Conservation (phyloP, 1,140 invertebrate species). For the Lucilia sericata region DNA sequence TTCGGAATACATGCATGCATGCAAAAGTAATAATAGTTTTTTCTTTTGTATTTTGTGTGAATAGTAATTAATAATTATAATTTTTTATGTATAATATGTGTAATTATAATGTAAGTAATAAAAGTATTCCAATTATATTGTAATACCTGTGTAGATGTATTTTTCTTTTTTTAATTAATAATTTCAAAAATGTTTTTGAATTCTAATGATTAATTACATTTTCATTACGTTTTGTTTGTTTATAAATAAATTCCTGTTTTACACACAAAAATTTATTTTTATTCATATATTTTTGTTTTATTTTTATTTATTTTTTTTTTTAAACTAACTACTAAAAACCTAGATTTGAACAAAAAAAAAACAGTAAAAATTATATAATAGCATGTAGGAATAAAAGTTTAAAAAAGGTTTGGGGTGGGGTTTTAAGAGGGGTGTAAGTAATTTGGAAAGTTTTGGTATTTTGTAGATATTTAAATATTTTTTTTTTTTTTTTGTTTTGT, state of each 20-base stretch:
- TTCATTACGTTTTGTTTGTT: background rate
- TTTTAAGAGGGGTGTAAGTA: background rate
- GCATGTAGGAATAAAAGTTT: background rate
- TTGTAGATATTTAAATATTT: background rate
- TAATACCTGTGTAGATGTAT: background rate
- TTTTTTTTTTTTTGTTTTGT: background rate
- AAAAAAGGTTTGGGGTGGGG: background rate
- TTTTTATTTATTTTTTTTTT: background rate
- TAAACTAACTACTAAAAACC: slow-evolving; percentile 16
- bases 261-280: background rate
- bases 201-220: background rate
- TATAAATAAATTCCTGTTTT: slow-evolving; percentile 20
- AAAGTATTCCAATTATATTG: slow-evolving; percentile 41
- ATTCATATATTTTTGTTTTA: background rate
- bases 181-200: slow-evolving; percentile 15
- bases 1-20: no score
- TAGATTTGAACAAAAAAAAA: background rate
- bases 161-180: slow-evolving; percentile 9
- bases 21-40: no score
- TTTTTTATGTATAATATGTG: slow-evolving; percentile 18
- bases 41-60: no score
- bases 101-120: slow-evolving; percentile 16
- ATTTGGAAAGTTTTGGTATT: slow-evolving; percentile 19
- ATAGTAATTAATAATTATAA: background rate
- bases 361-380: background rate